Conservation (phyloP, 2,113 vertebrate species). For the Nettapus auritus region DNA sequence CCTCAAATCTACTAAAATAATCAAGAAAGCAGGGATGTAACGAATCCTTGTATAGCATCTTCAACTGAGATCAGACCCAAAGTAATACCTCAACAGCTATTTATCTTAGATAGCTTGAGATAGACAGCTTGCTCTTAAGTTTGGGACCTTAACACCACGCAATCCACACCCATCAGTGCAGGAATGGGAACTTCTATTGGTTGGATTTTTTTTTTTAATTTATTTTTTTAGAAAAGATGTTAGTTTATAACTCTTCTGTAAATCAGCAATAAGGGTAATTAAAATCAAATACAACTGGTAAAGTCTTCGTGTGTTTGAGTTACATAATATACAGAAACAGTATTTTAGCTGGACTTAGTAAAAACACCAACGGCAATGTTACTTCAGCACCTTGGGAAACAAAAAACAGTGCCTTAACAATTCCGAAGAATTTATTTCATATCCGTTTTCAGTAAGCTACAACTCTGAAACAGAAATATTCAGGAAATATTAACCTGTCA, state of each 20-base stretch:
- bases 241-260: not conserved
- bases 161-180: not conserved
- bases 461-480: not conserved
- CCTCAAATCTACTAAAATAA: not conserved
- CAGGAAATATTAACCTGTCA: not conserved
- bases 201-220: not conserved
- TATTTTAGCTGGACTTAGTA: not conserved
- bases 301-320: not conserved
- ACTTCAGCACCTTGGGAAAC: not conserved
- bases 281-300: not conserved
- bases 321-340: not conserved
- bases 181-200: not conserved
- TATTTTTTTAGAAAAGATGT: not conserved
- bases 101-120: not conserved
- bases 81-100: not conserved
- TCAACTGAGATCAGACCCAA: not conserved
- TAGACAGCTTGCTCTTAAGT: not conserved
- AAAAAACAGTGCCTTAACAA: not conserved
- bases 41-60: accelerated
- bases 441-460: not conserved
- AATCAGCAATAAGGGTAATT: not conserved
- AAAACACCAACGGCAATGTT: not conserved
- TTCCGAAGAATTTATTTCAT: not conserved
- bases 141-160: not conserved
- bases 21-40: not conserved